These are phyloP conservation scores for Eriosoma lanigerum DNA, from an alignment of 1,140 invertebrate species.

Conservation along the genomic window DNA sequence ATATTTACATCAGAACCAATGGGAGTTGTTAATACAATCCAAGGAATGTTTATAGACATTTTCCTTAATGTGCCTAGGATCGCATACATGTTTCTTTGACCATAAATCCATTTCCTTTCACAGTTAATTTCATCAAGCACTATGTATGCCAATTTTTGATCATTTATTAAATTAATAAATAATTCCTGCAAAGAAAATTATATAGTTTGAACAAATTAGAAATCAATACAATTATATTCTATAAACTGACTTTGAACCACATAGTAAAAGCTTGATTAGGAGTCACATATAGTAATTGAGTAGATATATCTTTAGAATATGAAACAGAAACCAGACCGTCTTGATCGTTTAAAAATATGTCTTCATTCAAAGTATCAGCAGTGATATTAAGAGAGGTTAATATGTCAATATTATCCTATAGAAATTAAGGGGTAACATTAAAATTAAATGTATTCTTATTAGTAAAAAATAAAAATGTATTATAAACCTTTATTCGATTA, in stretches of 20 bases:
- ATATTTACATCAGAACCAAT: constrained; percentile 62
- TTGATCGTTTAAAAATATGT: constrained; percentile 72
- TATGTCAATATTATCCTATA: constrained; percentile 62
- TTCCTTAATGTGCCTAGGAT: constrained; percentile 68
- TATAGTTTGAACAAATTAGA: background rate
- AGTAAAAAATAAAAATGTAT: background rate
- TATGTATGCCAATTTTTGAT: constrained; percentile 64
- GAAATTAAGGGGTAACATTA: constrained; percentile 3
- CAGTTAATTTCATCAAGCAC: constrained; percentile 96
- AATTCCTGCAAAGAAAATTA: constrained; percentile 55
- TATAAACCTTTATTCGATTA: constrained; percentile 66
- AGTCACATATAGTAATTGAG: constrained; percentile 85
- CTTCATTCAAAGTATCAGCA: constrained; percentile 86
- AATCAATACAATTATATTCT: constrained; percentile 22
- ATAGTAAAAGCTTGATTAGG: constrained; percentile 84
- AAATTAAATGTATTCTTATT: background rate
- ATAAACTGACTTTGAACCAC: constrained; percentile 65
- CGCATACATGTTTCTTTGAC: constrained; percentile 92
- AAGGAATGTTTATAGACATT: constrained; percentile 72
- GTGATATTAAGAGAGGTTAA: constrained; percentile 67
- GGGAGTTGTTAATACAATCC: constrained; percentile 94
- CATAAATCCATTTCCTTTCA: constrained; percentile 97
- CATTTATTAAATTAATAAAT: constrained; percentile 60
- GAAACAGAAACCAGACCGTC: constrained; percentile 75
- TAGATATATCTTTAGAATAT: constrained; percentile 67